phyloP scores from a whole-genome alignment of 2,797 vertebrate species.

The Pantherophis vulpinus region DNA sequence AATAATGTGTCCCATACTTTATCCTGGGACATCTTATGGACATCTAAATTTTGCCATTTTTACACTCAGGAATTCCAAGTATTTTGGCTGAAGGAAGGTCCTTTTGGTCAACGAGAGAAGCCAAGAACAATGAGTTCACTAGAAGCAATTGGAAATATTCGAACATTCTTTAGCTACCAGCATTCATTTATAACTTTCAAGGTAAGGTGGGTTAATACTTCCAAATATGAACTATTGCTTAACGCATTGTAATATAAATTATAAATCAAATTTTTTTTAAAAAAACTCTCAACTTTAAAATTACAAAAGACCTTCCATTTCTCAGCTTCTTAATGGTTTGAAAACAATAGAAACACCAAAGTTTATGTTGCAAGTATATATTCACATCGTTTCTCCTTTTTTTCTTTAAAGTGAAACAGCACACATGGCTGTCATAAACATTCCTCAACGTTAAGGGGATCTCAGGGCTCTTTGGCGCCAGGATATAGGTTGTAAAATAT shows the following conservation, averaged over 20 bases:
- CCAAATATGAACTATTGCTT: background rate
- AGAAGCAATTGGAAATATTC: conserved; percentile 61
- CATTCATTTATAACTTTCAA: conserved; percentile 87
- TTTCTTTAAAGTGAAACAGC: too few relatives aligned
- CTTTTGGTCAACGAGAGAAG: background rate
- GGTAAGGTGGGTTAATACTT: conserved; percentile 69
- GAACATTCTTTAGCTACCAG: conserved; percentile 77
- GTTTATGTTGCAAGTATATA: background rate
- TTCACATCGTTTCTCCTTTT: too few relatives aligned
- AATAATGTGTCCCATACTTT: background rate
- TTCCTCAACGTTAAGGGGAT: too few relatives aligned
- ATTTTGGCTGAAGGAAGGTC: too few relatives aligned
- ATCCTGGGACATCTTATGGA: background rate
- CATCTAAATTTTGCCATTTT: background rate
- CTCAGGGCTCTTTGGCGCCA: too few relatives aligned
- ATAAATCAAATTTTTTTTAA: too few relatives aligned
- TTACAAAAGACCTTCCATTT: background rate
- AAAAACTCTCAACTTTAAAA: background rate
- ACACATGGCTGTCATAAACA: too few relatives aligned
- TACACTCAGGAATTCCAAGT: background rate
- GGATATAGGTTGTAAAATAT: too few relatives aligned
- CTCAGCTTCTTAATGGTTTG: background rate
- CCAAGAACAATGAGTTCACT: conserved; percentile 56
- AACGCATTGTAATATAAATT: too few relatives aligned
- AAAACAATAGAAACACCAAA: background rate